Percentiles rank a stretch among this genome's conserved stretches.
Evolutionary conservation across 2,888 invertebrate species (phyloP).

Genomic region (Oligia strigilis): DNA sequence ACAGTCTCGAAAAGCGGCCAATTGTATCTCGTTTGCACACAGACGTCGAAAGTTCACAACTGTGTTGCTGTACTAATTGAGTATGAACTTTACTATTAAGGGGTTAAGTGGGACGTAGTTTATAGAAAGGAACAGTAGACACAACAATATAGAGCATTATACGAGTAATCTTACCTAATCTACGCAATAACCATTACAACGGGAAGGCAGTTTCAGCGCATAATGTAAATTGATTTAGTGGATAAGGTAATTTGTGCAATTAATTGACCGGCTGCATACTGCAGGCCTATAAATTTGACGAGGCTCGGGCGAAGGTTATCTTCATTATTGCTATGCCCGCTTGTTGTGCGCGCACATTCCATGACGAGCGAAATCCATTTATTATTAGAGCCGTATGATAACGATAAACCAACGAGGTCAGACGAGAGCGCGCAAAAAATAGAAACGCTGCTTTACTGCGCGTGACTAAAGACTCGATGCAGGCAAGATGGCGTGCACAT

Average conservation of each 20-base stretch:
- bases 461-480: conserved; percentile 88
- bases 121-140: conserved; percentile 74
- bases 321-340: conserved; percentile 75
- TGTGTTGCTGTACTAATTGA: conserved; percentile 85
- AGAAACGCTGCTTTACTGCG: conserved; percentile 87
- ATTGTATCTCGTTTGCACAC: conserved; percentile 81
- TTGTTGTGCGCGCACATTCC: conserved; percentile 79
- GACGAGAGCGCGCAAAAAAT: conserved; percentile 88
- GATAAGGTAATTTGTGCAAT: conserved; percentile 64
- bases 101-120: conserved; percentile 84
- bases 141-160: conserved; percentile 71
- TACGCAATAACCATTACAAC: conserved; percentile 59
- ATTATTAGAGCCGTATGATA: conserved; percentile 87
- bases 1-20: conserved; percentile 76
- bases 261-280: conserved; percentile 66
- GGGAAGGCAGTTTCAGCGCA: conserved; percentile 55
- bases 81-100: conserved; percentile 83
- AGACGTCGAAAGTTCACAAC: conserved; percentile 83
- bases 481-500: conserved; percentile 85
- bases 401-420: conserved; percentile 90
- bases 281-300: conserved; percentile 77
- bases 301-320: conserved; percentile 82
- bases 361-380: conserved; percentile 84
- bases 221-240: conserved; percentile 64
- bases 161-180: conserved; percentile 68